Evolutionary conservation across 2,888 invertebrate genomes (phyloP).

Genomic region (Isoperla grammatica): DNA sequence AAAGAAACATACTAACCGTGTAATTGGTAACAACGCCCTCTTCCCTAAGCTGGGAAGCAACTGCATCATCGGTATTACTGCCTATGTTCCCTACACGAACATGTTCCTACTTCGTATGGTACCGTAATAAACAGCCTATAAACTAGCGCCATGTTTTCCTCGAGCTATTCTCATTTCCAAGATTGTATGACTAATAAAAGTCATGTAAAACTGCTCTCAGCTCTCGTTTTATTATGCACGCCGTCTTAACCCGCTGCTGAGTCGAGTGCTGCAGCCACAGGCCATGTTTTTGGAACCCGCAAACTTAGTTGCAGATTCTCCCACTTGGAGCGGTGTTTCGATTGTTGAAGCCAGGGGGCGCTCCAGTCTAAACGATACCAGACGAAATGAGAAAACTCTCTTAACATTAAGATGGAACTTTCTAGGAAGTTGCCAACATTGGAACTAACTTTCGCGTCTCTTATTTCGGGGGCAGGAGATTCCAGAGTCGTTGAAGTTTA

Average conservation of each 20-base stretch:
- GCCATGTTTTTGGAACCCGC: constrained; percentile 4
- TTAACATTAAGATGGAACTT: constrained; percentile 15
- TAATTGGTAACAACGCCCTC: no score
- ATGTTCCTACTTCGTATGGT: background rate
- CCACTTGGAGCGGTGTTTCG: no score
- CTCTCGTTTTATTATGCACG: constrained; percentile 13
- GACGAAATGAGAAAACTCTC: constrained; percentile 11
- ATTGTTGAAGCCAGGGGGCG: no score
- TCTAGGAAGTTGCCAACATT: constrained; percentile 2
- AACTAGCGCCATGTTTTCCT: constrained; percentile 2
- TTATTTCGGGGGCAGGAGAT: background rate
- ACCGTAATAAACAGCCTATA: constrained; percentile 11
- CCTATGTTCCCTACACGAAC: background rate
- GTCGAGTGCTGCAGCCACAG: background rate
- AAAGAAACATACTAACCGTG: no score
- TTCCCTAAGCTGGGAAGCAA: no score
- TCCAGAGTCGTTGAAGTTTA: no score
- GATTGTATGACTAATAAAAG: constrained; percentile 8
- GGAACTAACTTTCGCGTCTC: background rate
- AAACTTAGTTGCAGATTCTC: constrained; percentile 12
- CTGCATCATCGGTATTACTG: no score
- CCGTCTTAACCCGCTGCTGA: background rate
- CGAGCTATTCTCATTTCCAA: background rate
- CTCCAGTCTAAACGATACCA: no score
- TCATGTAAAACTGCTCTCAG: constrained; percentile 13